Percentiles rank a stretch among this genome's conserved stretches.
Conservation (phyloP, 2,113 vertebrate genomes). For the Zosterops lateralis region DNA sequence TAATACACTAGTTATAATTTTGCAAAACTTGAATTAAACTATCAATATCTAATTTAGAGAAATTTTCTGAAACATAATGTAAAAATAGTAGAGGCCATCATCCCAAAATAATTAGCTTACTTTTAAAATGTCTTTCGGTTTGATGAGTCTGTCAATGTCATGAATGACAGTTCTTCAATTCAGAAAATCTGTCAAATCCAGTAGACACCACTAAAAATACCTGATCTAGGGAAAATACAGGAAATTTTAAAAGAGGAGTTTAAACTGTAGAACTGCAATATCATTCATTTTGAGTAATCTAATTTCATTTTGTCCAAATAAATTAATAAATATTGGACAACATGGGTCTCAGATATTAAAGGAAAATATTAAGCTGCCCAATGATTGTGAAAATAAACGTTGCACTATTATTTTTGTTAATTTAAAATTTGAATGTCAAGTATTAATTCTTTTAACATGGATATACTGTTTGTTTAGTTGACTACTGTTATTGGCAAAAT, state of each 20-base stretch:
- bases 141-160: background rate
- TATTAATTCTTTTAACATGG: background rate
- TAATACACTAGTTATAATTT: background rate
- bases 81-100: background rate
- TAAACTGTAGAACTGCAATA: background rate
- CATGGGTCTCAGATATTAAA: background rate
- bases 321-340: background rate
- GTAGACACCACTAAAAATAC: background rate
- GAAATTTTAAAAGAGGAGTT: background rate
- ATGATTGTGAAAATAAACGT: background rate
- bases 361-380: background rate
- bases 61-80: background rate
- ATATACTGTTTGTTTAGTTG: background rate
- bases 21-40: background rate
- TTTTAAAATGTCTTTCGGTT: background rate
- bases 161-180: background rate
- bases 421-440: background rate
- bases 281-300: background rate
- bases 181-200: background rate
- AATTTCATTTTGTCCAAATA: background rate
- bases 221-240: background rate
- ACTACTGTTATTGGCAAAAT: background rate
- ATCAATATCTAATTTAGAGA: background rate
- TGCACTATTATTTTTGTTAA: background rate
- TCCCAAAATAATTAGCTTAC: background rate